Conservation (phyloP, 2,113 vertebrate species). For the Thermophis baileyi region DNA sequence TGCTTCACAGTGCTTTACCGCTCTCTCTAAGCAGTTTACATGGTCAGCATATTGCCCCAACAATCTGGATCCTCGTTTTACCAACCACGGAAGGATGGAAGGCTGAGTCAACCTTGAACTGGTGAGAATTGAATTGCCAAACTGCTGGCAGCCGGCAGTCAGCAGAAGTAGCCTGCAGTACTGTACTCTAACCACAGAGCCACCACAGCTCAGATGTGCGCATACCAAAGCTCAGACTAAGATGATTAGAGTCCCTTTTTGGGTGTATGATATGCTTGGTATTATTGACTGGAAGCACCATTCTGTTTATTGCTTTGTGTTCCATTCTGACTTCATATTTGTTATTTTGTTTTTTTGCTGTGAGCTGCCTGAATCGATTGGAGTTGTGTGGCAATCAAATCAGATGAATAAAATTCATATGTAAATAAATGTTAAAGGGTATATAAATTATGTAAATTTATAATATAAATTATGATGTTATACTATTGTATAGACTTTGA, state of each 20-base stretch:
- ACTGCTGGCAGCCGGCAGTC: too few species aligned
- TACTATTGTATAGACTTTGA: background rate
- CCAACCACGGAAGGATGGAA: too few species aligned
- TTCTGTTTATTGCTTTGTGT: background rate
- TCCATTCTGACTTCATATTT: background rate
- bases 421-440: background rate
- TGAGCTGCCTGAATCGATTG: background rate
- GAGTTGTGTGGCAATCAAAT: background rate
- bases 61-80: too few species aligned
- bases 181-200: too few species aligned
- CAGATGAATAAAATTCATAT: background rate
- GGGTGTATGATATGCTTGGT: background rate
- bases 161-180: too few species aligned
- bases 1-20: too few species aligned
- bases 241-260: background rate
- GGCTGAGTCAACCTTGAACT: too few species aligned
- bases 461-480: too few species aligned
- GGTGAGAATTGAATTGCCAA: too few species aligned
- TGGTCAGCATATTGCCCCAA: too few species aligned
- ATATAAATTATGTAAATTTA: background rate
- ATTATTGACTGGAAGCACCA: background rate
- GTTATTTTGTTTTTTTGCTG: background rate
- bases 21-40: too few species aligned
- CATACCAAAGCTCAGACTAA: background rate
- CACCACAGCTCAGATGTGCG: too few species aligned